Conservation (phyloP, 2,113 vertebrate species). For the Tamias sibiricus region DNA sequence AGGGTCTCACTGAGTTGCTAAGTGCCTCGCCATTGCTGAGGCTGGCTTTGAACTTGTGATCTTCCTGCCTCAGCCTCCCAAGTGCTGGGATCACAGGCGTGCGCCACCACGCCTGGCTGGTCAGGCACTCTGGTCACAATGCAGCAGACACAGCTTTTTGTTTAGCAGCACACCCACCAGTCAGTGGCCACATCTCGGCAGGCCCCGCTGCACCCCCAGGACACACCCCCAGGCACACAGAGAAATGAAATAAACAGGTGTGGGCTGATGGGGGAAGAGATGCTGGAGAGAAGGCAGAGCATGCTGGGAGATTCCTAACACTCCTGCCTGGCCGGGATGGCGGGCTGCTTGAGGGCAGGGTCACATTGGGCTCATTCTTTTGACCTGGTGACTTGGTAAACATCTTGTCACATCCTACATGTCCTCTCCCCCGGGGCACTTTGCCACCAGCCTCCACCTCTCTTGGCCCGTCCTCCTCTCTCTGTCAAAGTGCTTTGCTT, state of each 20-base stretch:
- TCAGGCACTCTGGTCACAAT: background rate
- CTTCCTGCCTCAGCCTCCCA: too few relatives aligned
- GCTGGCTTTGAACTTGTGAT: too few relatives aligned
- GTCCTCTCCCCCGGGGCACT: background rate
- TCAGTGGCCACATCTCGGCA: background rate
- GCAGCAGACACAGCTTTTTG: background rate
- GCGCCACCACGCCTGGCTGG: too few relatives aligned
- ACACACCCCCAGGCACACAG: background rate
- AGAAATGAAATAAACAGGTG: background rate
- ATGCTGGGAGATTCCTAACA: rapidly evolving
- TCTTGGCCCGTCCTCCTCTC: background rate
- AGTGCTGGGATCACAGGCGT: too few relatives aligned
- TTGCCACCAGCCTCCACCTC: background rate
- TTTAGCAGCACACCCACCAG: background rate
- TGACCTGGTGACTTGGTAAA: background rate
- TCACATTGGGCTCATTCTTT: background rate
- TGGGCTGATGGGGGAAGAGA: background rate
- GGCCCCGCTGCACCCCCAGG: background rate
- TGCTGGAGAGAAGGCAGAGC: background rate
- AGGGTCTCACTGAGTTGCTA: too few relatives aligned
- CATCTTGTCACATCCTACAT: background rate
- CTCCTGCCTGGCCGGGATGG: background rate
- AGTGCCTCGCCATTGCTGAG: too few relatives aligned
- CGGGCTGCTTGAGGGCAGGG: background rate
- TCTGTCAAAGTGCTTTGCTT: background rate